Percentiles rank a stretch among this genome's conserved stretches.
phyloP scores from a whole-genome alignment of 2,888 invertebrate species.

The Epistrophe grossulariae region DNA sequence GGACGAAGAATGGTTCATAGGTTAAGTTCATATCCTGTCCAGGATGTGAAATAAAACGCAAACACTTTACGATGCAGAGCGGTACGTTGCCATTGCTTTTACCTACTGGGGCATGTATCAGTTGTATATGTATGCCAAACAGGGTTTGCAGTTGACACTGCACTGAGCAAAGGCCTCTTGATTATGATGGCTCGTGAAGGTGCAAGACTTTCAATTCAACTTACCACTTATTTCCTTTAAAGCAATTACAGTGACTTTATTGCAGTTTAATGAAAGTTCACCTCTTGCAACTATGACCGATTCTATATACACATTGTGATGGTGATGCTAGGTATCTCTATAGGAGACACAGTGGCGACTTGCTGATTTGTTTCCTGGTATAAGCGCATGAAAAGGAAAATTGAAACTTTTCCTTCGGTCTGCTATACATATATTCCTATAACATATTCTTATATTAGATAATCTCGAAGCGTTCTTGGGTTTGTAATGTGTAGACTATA shows the following conservation, averaged over 20 bases:
- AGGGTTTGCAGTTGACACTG: neutral
- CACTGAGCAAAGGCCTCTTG: neutral
- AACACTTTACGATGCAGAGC: constrained; percentile 51
- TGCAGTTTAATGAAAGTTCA: constrained; percentile 54
- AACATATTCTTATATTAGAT: constrained; percentile 6
- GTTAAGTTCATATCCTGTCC: constrained; percentile 67
- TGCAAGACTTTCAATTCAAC: constrained; percentile 27
- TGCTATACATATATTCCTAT: neutral
- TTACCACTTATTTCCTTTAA: constrained; percentile 41
- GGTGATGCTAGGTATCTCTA: neutral
- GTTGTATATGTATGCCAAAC: constrained; percentile 47
- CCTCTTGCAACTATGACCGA: constrained; percentile 5
- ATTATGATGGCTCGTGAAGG: neutral
- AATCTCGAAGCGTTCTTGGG: neutral
- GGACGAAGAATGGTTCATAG: constrained; percentile 42
- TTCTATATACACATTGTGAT: neutral
- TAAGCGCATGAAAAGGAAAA: neutral
- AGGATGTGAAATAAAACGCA: constrained; percentile 59
- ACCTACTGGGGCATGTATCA: neutral
- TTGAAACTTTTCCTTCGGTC: constrained; percentile 2
- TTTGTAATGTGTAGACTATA: neutral
- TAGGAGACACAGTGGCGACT: constrained; percentile 48
- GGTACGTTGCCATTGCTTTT: constrained; percentile 11
- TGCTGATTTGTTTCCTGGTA: constrained; percentile 27
- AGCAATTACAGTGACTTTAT: constrained; percentile 68